Percentiles rank a stretch among this genome's conserved stretches.
Evolutionary conservation across 2,888 invertebrate genomes (phyloP).

Genomic region (Pegoplata infirma): DNA sequence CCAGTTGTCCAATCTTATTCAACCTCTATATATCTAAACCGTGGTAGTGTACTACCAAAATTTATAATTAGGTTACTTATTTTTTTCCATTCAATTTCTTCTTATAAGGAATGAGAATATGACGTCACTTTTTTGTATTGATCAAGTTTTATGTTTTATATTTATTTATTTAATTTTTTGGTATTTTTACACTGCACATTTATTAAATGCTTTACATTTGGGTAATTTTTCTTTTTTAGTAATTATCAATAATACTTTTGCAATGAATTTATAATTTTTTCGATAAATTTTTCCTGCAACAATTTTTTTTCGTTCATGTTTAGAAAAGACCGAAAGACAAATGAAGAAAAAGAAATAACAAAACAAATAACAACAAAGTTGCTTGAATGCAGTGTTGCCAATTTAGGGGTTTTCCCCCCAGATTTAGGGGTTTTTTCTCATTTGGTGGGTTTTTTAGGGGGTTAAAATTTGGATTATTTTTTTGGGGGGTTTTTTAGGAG

Average conservation of each 20-base stretch:
- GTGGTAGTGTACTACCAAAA: no score
- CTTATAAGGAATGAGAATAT: neutral
- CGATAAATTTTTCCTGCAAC: neutral
- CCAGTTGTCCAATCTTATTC: no score
- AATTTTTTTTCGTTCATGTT: neutral
- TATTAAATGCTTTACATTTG: neutral
- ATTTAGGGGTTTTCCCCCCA: no score
- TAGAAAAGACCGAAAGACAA: conserved; percentile 1
- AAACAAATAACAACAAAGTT: conserved; percentile 7
- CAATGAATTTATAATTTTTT: neutral
- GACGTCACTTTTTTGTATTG: conserved; percentile 3
- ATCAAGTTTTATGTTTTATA: neutral
- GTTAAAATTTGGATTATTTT: no score
- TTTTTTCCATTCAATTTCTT: neutral
- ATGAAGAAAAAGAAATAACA: neutral
- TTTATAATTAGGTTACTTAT: conserved; percentile 1
- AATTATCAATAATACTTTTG: no score
- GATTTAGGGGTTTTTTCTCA: no score
- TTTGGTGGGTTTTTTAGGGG: no score
- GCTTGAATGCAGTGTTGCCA: no score
- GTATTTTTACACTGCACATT: neutral
- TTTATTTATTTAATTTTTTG: neutral
- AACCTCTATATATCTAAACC: no score
- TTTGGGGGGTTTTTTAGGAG: no score
- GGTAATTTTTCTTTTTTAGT: neutral